phyloP scores from a whole-genome alignment of 35 echinoderm and acorn worm species.

The Anneissia japonica region DNA sequence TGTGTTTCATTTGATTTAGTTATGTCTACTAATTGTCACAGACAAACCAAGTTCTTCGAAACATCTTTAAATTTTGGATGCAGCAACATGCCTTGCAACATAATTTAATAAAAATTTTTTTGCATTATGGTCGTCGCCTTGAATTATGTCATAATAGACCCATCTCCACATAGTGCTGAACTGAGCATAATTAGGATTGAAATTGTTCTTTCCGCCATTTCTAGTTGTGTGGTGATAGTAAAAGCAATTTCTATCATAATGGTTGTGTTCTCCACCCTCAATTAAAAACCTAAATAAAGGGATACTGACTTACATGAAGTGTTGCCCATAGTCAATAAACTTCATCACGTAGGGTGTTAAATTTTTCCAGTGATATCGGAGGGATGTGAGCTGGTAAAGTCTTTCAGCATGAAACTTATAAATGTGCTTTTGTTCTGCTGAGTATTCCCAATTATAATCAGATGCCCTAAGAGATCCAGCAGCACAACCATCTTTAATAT shows the following conservation, averaged over 20 bases:
- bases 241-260: slow-evolving; percentile 48
- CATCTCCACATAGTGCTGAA: slow-evolving; percentile 38
- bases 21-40: not conserved
- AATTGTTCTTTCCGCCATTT: slow-evolving; percentile 54
- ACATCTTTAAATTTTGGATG: not conserved
- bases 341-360: slow-evolving; percentile 88
- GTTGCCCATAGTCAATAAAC: slow-evolving; percentile 42
- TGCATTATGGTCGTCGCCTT: not conserved
- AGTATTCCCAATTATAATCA: slow-evolving; percentile 71
- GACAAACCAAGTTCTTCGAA: not conserved
- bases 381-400: slow-evolving; percentile 46
- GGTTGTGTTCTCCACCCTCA: slow-evolving; percentile 61
- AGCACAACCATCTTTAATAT: slow-evolving; percentile 8
- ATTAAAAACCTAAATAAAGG: slow-evolving; percentile 45
- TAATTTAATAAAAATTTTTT: not conserved
- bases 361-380: slow-evolving; percentile 22
- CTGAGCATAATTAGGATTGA: slow-evolving; percentile 26
- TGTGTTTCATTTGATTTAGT: not conserved
- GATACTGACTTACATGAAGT: slow-evolving; percentile 40
- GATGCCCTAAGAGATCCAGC: slow-evolving; percentile 11
- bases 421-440: not conserved
- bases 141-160: slow-evolving; percentile 5
- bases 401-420: slow-evolving; percentile 41
- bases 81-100: not conserved
- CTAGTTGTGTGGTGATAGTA: slow-evolving; percentile 66